Base-by-base conservation (phyloP, 2,113 vertebrate species). In the Sceloporus undulatus region DNA sequence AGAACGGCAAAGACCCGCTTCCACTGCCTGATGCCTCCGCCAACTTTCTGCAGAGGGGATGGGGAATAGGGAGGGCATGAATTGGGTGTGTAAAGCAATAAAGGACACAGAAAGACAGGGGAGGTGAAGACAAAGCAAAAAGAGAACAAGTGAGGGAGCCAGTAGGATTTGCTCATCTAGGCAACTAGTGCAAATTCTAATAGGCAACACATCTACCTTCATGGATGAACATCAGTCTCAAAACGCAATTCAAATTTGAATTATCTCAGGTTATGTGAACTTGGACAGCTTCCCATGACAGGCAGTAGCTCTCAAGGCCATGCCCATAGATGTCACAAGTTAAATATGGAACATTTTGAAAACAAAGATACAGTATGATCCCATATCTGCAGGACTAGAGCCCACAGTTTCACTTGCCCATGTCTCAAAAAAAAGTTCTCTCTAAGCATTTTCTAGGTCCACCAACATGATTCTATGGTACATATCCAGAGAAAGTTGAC, bases 1-100 rank as follows among this genome's bases (percentile, higher is more conserved):
- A 99, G 97, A 92, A 98, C 97, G 19, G 98, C 98, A 91, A 97
- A 99, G 90, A 98, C 98, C 38, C 98, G 97, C 95, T 98, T 99
- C 99, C 99, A 99, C 42, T 98, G 98, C 89, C 98, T 98, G 96
- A 99, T 98, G 91, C 97, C 96, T 89, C 98, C 97, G 87, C 98
- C 98, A 92, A 99, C 98, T 97, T 99, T 99, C 98, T 99, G 96
- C 90, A 85, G 94, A 94, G 90, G 94, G 52, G 3, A 18, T 16
- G 59, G 21, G 82, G 54, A 40, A 85, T 95, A 94, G 84, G 94
- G 52, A 95, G 91, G 91, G 91, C 34, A 83, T 40, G 54, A 40
- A 81, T 82, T 80, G 65, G 78, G 68, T 23, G 34, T 34, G 48
- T 52, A 73, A 86, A 77, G 42, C 54, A 84, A 77, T 84, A 62